A percentile compares a stretch with the other conserved stretches of the same genome.
phyloP scores from a whole-genome alignment of 2,888 invertebrate genomes.

The Meteorus colon region DNA sequence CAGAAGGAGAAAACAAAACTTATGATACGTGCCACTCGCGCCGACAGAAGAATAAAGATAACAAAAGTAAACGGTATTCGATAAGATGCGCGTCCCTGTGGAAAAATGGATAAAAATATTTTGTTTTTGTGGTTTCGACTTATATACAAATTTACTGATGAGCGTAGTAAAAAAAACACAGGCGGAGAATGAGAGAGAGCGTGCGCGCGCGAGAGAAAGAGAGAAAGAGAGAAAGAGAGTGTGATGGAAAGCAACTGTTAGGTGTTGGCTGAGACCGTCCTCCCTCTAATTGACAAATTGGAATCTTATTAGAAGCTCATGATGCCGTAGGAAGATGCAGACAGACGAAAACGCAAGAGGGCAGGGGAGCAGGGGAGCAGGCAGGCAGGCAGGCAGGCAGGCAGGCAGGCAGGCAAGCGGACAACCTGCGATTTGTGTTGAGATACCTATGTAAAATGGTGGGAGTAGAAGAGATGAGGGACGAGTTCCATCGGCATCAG shows the following conservation, averaged over 20 bases:
- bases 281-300: constrained; percentile 82
- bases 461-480: background rate
- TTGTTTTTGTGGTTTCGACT: background rate
- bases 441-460: constrained; percentile 44
- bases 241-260: constrained; percentile 42
- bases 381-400: background rate
- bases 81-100: constrained; percentile 39
- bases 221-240: constrained; percentile 43
- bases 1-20: constrained; percentile 39
- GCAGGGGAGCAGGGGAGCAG: background rate
- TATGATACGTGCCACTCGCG: constrained; percentile 42
- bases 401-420: background rate
- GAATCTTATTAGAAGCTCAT: constrained; percentile 79
- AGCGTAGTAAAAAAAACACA: constrained; percentile 43
- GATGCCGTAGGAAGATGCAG: constrained; percentile 69
- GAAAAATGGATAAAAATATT: constrained; percentile 42
- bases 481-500: constrained; percentile 13
- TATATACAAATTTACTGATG: background rate
- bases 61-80: constrained; percentile 38
- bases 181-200: constrained; percentile 33
- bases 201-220: too few species aligned
- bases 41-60: constrained; percentile 43
- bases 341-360: background rate
- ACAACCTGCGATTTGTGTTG: constrained; percentile 44
- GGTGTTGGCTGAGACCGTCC: constrained; percentile 63